These are phyloP conservation scores for Dendrolimus punctatus DNA, from an alignment of 1,140 invertebrate species.

Conservation along the genomic window DNA sequence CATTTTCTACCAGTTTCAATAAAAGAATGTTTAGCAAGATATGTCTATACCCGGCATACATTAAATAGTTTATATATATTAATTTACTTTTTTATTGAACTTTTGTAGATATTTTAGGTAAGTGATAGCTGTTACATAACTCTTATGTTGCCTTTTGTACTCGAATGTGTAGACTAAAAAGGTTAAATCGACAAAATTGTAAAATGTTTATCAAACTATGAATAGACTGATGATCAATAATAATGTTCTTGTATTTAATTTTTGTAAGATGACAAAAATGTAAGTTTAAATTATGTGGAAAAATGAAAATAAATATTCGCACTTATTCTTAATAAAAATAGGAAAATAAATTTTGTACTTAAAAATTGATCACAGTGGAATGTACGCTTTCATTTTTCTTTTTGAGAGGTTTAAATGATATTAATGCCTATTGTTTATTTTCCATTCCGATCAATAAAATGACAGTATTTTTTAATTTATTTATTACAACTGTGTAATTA, in stretches of 20 bases:
- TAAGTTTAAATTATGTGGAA: slow-evolving; percentile 68
- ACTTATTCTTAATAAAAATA: slow-evolving; percentile 11
- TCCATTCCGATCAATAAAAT: slow-evolving; percentile 53
- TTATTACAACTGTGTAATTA: slow-evolving; percentile 50
- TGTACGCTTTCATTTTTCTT: slow-evolving; percentile 67
- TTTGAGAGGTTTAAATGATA: slow-evolving; percentile 43
- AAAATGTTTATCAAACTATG: slow-evolving; percentile 69
- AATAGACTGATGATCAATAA: slow-evolving; percentile 72
- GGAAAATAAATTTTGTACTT: slow-evolving; percentile 56
- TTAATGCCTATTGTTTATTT: slow-evolving; percentile 35
- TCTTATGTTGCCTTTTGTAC: slow-evolving; percentile 66
- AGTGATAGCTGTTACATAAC: slow-evolving; percentile 39
- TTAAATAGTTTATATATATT: slow-evolving; percentile 40
- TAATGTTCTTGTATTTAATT: slow-evolving; percentile 71
- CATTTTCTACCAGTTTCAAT: too few relatives aligned
- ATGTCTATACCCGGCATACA: background rate
- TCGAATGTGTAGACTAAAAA: slow-evolving; percentile 48
- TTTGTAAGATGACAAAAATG: slow-evolving; percentile 68
- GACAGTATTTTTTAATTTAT: slow-evolving; percentile 64
- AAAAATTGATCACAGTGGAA: slow-evolving; percentile 52
- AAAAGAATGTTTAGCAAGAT: too few relatives aligned
- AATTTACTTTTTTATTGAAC: slow-evolving; percentile 23
- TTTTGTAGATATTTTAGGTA: slow-evolving; percentile 58
- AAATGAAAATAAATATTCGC: slow-evolving; percentile 18
- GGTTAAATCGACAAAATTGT: slow-evolving; percentile 68